A percentile compares a stretch with the other conserved stretches of the same genome.
Evolutionary conservation across 2,888 invertebrate species (phyloP).

Genomic region (Agrotis puta): DNA sequence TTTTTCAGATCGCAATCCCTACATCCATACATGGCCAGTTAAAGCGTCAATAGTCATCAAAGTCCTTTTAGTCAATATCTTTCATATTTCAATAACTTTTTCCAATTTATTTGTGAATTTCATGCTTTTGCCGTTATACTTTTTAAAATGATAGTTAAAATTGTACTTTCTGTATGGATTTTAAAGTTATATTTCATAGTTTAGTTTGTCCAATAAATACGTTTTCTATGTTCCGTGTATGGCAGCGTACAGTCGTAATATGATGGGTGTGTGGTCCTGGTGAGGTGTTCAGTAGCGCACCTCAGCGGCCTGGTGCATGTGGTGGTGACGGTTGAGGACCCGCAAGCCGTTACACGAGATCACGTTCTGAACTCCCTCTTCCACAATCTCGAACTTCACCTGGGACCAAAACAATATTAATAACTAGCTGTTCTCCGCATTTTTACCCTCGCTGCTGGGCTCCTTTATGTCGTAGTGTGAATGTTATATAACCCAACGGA

Average conservation of each 20-base stretch:
- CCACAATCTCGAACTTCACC: slow-evolving; percentile 84
- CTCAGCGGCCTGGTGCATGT: slow-evolving; percentile 10
- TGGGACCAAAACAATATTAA: slow-evolving; percentile 76
- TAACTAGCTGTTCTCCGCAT: too few species aligned
- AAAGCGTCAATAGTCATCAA: neutral
- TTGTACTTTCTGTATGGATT: neutral
- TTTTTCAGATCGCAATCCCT: too few species aligned
- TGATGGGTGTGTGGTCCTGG: neutral
- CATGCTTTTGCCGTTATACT: too few species aligned
- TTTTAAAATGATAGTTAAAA: neutral
- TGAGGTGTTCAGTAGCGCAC: slow-evolving; percentile 13
- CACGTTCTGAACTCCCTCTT: slow-evolving; percentile 78
- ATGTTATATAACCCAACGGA: too few species aligned
- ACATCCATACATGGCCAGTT: slow-evolving; percentile 1
- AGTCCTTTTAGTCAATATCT: neutral
- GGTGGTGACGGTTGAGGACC: slow-evolving; percentile 69
- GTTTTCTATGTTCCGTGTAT: neutral
- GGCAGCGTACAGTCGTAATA: neutral
- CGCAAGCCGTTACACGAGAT: slow-evolving; percentile 86
- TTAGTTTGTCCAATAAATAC: too few species aligned
- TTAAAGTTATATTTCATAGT: slow-evolving; percentile 6
- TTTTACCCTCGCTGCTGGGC: too few species aligned
- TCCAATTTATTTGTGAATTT: neutral
- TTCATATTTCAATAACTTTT: neutral
- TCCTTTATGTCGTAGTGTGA: too few species aligned